Base-by-base conservation (phyloP, 2,797 vertebrate species). In the Okamejei kenojei region DNA sequence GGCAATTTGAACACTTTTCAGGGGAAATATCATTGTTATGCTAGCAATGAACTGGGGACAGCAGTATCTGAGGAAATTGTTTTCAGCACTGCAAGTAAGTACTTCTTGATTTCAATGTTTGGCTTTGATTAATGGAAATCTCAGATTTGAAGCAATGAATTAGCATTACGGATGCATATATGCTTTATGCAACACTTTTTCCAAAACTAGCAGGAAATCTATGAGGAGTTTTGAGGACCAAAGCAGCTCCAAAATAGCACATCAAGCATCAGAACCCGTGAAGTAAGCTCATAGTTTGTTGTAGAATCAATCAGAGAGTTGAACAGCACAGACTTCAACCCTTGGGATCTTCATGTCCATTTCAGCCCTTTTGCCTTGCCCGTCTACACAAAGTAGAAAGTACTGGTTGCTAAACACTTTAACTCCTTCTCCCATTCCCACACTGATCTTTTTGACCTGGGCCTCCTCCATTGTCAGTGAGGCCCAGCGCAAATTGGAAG, bases 31-130 rank as follows among this genome's bases (percentile, higher is more conserved):
- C 97, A 97, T 93, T 99, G 99, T 94, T 98, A 96, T 71, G 98
- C 98, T 26, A 97, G 96, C 93, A 99, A 99, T 81, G 94, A 95
- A 79, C 95, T 99, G 93, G 99, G 99, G 93, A 97, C 97, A 0
- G 97, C 98, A 93, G 96, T 99, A 96, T 99, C 98, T 8, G 96
- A 97, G 93, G 98, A 99, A 95, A 98, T 98, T 21, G 97, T 98
- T 93, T 97, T 99, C 93, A 96, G 98, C 94, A 97, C 99, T 95
- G 98, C 98, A 95, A 96, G 99, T 99, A 96, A 98, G 97, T 96
- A 93, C 90, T 76, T 88, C 84, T n/a, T 58, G 23, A 19, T 88
- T 92, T 92, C 38, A 73, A 6, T 92, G 15, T 38, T n/a, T 58
- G 13, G 10, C 17, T 76, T 38, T 54, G 71, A 45, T 91, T 73